phyloP scores from a whole-genome alignment of 2,888 invertebrate species.

The Neoaliturus tenellus region DNA sequence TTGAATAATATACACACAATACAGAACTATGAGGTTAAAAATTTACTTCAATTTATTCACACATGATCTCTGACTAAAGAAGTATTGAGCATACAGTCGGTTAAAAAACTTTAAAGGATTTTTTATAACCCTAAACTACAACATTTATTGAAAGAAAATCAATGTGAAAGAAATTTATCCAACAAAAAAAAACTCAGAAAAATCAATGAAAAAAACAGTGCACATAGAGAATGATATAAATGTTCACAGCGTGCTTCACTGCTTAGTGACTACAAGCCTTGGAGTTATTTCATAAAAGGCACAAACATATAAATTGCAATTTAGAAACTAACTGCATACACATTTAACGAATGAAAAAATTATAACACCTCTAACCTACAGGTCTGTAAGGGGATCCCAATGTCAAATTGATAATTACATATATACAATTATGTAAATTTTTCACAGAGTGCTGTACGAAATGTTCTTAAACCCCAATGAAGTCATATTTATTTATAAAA shows the following conservation, averaged over 20 bases:
- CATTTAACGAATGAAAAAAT: not conserved
- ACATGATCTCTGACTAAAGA: not conserved
- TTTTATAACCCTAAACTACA: not conserved
- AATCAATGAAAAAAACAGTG: not conserved
- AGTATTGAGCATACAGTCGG: slow-evolving; percentile 16
- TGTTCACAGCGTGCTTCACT: not conserved
- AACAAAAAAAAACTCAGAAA: not conserved
- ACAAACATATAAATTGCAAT: slow-evolving; percentile 33
- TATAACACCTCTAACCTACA: not conserved
- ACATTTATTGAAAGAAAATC: not conserved
- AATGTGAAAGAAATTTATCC: not conserved
- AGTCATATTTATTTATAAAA: too few species aligned
- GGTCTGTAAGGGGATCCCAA: not conserved
- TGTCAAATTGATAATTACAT: slow-evolving; percentile 2
- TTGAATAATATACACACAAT: slow-evolving; percentile 22
- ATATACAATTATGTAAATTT: not conserved
- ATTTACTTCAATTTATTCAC: not conserved
- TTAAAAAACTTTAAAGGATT: not conserved
- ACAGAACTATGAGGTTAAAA: not conserved
- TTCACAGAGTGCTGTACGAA: not conserved
- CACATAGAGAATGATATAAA: not conserved
- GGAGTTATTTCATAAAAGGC: slow-evolving; percentile 32
- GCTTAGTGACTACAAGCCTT: slow-evolving; percentile 2
- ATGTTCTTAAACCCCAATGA: not conserved
- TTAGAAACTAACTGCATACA: not conserved